These are phyloP conservation scores for Seira sanloemensis DNA, from an alignment of 2,888 invertebrate genomes.

Conservation along the genomic window DNA sequence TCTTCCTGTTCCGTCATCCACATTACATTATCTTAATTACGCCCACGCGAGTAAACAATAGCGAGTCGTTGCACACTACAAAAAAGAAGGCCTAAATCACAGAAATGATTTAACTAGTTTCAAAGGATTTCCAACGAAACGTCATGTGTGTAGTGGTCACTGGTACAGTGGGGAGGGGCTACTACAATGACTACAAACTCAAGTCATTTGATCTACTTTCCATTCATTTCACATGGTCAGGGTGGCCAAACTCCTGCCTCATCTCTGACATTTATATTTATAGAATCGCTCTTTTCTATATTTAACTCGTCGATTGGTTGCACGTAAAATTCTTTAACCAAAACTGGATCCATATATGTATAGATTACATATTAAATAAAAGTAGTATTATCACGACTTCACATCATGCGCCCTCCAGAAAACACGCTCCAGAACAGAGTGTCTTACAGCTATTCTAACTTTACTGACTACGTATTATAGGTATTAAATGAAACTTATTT, in stretches of 20 bases:
- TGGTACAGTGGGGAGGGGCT: background rate
- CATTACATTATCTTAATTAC: constrained; percentile 17
- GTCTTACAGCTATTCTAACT: too few species aligned
- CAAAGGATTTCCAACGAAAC: constrained; percentile 36
- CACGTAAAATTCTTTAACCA: too few species aligned
- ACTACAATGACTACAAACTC: background rate
- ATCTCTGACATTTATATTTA: background rate
- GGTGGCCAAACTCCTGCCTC: constrained; percentile 46
- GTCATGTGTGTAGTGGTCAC: background rate
- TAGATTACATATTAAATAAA: background rate
- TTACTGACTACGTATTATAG: too few species aligned
- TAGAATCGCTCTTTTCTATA: too few species aligned
- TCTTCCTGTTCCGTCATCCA: background rate
- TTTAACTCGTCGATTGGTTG: too few species aligned
- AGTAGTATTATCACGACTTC: background rate
- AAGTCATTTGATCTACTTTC: background rate
- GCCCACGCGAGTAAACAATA: constrained; percentile 2
- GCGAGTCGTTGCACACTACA: background rate
- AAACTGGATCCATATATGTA: background rate
- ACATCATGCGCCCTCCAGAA: background rate
- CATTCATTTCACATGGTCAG: constrained; percentile 24
- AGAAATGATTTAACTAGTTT: background rate
- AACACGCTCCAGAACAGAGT: background rate
- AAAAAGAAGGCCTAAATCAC: background rate
- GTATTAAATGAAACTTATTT: too few species aligned